Evolutionary conservation across 2,113 vertebrate species (phyloP), one percentile per base, ranked within the genome.

Genomic region (Colaptes auratus): DNA sequence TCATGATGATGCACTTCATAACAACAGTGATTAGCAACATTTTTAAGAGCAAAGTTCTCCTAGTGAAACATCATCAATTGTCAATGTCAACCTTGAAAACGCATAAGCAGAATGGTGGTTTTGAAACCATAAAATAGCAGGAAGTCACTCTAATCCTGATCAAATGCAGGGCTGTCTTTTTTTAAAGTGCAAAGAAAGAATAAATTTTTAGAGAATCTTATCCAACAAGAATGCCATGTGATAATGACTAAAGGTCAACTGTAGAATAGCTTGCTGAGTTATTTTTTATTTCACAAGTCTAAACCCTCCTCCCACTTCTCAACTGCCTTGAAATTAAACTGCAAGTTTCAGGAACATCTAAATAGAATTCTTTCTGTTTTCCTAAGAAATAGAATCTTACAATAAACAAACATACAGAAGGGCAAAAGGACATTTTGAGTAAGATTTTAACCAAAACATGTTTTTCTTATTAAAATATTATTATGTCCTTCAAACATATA

Each of bases 381-480:
- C 87, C 85, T 96, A 96, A 96, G 91, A 96, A 97, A 96, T 33
- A 92, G 87, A 92, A 94, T 92, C 93, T 89, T 95, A 93, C 31
- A 94, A 94, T 95, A 97, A 96, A 95, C 92, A 97, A 96, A 96
- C 71, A 94, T 90, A 93, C 77, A 89, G 90, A 87, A 96, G 93
- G 89, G 89, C 88, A 96, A 97, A 96, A 89, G 96, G 94, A 88
- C 90, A 89, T 89, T 96, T 56, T 95, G 95, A 96, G 81, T 90
- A 95, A 89, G 78, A 90, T 88, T 96, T 95, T 95, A 97, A 94
- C 52, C 83, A 97, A 96, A 96, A 96, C 92, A 96, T 89, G 86
- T 94, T 93, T 96, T 95, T 93, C 94, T 85, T 96, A 95, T 96
- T 91, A 89, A 96, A 97, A 97, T 96, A 95, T 96, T 96, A 96